Evolutionary conservation across 2,113 vertebrate species (phyloP).

Genomic region (Xerus inauris): DNA sequence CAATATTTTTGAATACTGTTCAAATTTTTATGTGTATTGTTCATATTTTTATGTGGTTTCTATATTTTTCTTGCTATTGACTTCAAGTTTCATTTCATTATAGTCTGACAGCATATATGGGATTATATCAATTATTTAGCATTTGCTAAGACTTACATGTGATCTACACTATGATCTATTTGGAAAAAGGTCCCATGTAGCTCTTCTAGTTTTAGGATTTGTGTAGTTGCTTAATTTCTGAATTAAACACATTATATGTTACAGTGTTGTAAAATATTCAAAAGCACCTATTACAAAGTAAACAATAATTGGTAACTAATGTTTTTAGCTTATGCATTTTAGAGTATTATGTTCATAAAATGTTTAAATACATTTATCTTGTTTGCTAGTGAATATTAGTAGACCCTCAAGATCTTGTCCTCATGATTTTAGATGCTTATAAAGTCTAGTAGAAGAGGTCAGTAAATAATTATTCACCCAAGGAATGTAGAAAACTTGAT

Average conservation of each 20-base stretch:
- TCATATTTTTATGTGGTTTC: too few relatives aligned
- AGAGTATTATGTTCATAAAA: conserved; percentile 25
- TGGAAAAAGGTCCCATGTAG: too few relatives aligned
- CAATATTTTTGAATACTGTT: too few relatives aligned
- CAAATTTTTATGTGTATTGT: too few relatives aligned
- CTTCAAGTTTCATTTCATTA: too few relatives aligned
- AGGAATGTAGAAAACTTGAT: background rate
- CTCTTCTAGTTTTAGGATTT: background rate
- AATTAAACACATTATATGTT: background rate
- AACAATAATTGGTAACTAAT: conserved; percentile 18
- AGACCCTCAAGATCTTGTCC: background rate
- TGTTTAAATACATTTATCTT: conserved; percentile 16
- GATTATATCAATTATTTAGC: too few relatives aligned
- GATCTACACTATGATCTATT: too few relatives aligned
- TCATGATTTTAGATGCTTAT: background rate
- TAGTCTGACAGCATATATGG: too few relatives aligned
- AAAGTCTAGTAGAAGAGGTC: background rate
- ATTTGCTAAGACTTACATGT: too few relatives aligned
- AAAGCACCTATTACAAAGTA: background rate
- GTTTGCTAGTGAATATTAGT: conserved; percentile 32
- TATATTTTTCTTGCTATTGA: too few relatives aligned
- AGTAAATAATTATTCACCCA: background rate
- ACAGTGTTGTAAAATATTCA: conserved; percentile 46
- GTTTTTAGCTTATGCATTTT: conserved; percentile 44
- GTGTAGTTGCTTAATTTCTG: background rate